Percentiles rank a stretch among this genome's conserved stretches.
phyloP scores from a whole-genome alignment of 2,888 invertebrate genomes.

The Scaptomyza caliginosa region DNA sequence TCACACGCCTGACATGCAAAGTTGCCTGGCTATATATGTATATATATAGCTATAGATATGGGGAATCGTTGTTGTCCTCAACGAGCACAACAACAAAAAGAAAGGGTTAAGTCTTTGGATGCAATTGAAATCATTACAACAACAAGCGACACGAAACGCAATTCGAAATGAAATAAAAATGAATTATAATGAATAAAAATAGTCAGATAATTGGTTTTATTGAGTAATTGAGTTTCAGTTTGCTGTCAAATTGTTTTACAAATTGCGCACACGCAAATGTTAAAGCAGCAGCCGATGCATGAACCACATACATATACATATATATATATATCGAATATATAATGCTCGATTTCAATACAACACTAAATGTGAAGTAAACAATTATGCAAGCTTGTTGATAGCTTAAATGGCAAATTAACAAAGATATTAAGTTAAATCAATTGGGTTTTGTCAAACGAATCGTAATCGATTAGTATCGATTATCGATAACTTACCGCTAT shows the following conservation, averaged over 20 bases:
- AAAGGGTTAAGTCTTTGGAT: slow-evolving; percentile 50
- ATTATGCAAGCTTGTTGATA: slow-evolving; percentile 1
- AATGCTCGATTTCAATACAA: neutral
- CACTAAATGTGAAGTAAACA: neutral
- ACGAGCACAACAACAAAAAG: neutral
- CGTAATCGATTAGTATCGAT: neutral
- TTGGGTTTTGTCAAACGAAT: no score
- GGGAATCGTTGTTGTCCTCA: slow-evolving; percentile 8
- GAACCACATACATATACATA: neutral
- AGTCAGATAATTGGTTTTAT: slow-evolving; percentile 79
- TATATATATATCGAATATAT: neutral
- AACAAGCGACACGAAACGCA: slow-evolving; percentile 77
- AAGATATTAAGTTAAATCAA: no score
- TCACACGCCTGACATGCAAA: slow-evolving; percentile 76
- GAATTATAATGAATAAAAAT: slow-evolving; percentile 80
- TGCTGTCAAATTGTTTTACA: slow-evolving; percentile 77
- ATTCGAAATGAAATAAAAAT: slow-evolving; percentile 78
- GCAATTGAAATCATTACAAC: slow-evolving; percentile 78
- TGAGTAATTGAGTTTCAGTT: slow-evolving; percentile 78
- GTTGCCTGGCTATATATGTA: slow-evolving; percentile 3
- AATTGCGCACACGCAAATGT: slow-evolving; percentile 66
- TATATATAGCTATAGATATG: neutral
- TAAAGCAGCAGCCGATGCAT: neutral
- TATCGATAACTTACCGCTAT: slow-evolving; percentile 92
- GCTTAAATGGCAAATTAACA: neutral